Conservation (phyloP, 2,113 vertebrate genomes). For the Neoarius graeffei region DNA sequence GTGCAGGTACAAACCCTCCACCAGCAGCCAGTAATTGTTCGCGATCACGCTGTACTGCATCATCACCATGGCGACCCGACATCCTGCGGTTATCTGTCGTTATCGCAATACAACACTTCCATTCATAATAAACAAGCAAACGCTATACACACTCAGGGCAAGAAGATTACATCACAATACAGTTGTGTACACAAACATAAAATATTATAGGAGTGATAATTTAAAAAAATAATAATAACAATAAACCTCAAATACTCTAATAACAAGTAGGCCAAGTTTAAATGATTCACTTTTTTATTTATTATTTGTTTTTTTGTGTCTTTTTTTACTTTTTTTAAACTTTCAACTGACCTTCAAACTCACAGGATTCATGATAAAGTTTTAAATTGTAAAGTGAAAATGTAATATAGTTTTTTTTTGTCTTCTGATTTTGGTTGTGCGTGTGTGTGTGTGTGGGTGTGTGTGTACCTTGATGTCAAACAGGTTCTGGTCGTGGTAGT, state of each 20-base stretch:
- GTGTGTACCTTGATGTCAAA: conserved; percentile 78
- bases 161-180: not conserved
- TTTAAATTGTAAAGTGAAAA: not conserved
- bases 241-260: no score
- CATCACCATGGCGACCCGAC: conserved; percentile 89
- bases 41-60: conserved; percentile 98
- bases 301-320: no score
- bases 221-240: no score
- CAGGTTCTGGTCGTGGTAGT: conserved; percentile 76
- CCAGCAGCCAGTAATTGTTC: conserved; percentile 96
- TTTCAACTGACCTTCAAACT: no score
- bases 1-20: conserved; percentile 95
- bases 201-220: not conserved
- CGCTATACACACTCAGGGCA: not conserved
- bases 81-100: conserved; percentile 82
- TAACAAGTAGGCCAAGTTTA: no score
- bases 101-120: not conserved
- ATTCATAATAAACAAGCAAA: not conserved
- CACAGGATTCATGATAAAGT: no score
- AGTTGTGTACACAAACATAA: not conserved
- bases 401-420: not conserved
- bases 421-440: not conserved
- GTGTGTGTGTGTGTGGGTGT: conserved; percentile 1
- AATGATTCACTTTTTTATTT: no score
- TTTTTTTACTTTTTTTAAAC: not conserved